phyloP scores from a whole-genome alignment of 2,888 invertebrate species.

The Chironomus tentans region DNA sequence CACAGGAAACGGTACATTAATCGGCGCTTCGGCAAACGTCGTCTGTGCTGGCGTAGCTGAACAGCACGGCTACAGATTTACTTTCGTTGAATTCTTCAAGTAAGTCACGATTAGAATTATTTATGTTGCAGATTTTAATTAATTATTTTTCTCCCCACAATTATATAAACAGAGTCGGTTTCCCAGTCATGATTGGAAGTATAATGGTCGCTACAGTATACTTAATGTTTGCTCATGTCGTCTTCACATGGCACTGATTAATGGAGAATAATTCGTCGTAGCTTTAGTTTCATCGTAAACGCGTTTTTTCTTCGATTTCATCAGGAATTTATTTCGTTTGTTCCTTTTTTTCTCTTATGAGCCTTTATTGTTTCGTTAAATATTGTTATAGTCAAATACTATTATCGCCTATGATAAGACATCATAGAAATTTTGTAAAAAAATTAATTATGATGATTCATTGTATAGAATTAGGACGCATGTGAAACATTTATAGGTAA shows the following conservation, averaged over 20 bases:
- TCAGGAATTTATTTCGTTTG: background rate
- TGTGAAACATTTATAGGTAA: background rate
- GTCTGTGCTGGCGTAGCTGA: slow-evolving; percentile 89
- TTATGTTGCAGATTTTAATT: background rate
- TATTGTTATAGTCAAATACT: background rate
- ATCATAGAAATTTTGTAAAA: background rate
- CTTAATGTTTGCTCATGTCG: slow-evolving; percentile 60
- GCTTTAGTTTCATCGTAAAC: background rate
- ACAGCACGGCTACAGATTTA: slow-evolving; percentile 81
- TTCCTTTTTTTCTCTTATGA: background rate
- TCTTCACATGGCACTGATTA: slow-evolving; percentile 54
- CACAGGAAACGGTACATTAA: slow-evolving; percentile 79
- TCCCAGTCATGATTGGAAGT: slow-evolving; percentile 73
- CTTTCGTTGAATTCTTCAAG: slow-evolving; percentile 79
- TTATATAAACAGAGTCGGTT: slow-evolving; percentile 60
- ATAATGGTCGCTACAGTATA: slow-evolving; percentile 59
- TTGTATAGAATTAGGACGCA: no score
- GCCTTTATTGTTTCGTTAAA: no score
- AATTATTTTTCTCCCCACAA: background rate
- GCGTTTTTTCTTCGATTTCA: background rate
- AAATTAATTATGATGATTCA: no score
- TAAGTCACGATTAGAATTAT: slow-evolving; percentile 38
- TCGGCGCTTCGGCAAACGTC: slow-evolving; percentile 86
- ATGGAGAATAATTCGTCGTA: background rate
- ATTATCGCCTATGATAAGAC: background rate